Conservation (phyloP, 1,140 invertebrate species). For the Eriocheir sinensis region DNA sequence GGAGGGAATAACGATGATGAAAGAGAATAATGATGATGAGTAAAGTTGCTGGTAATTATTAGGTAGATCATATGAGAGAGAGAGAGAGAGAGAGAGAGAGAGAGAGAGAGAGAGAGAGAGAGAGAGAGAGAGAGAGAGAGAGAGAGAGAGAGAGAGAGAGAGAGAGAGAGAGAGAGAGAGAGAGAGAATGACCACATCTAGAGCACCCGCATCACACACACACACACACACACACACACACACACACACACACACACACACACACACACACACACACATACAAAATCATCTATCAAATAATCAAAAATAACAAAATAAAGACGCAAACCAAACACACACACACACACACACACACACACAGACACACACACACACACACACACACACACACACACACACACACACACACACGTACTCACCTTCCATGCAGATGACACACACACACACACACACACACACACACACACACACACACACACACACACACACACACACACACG, state of each 20-base stretch:
- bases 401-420: background rate
- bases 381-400: constrained; percentile 36
- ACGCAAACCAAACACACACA: constrained; percentile 44
- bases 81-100: background rate
- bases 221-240: constrained; percentile 36
- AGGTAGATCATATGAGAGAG: background rate
- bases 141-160: background rate
- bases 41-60: background rate
- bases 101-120: background rate
- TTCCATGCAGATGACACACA: background rate
- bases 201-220: background rate
- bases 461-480: background rate
- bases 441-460: background rate
- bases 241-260: constrained; percentile 44
- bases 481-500: background rate
- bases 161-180: background rate
- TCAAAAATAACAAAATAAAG: too few species aligned
- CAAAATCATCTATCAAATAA: too few species aligned
- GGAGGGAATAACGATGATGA: too few species aligned
- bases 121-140: background rate
- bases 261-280: constrained; percentile 46
- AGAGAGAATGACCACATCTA: background rate
- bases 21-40: too few species aligned
- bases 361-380: background rate
- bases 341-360: constrained; percentile 44